Base-by-base conservation (phyloP, 2,888 invertebrate species). In the Lymantria dispar region DNA sequence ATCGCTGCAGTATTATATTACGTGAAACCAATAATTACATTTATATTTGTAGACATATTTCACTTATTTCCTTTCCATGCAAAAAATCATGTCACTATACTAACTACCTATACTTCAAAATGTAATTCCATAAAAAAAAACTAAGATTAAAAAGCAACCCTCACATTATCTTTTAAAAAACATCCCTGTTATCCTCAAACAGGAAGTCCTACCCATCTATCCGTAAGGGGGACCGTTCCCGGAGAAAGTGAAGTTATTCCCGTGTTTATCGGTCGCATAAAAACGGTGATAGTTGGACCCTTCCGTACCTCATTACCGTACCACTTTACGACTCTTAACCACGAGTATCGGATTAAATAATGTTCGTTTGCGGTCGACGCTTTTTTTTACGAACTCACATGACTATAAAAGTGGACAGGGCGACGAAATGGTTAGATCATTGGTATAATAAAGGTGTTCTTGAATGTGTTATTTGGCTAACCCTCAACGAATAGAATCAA, bases 191-290 rank as follows among this genome's bases (percentile, higher is more conserved):
- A 44, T 49, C 44, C 48, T 10, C 40, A 31, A 11, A 1, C 45
- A 48, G 48, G 48, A 52, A 52, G 12, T 37, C 39, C 3, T 31
- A 15, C 42, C 37, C 14, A 31, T 48, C 52, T 60, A 57, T 55
- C 55, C 60, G 60, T 39, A 47, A 52, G 51, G 48, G 45, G 8
- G 33, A 22, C 2, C 22, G 22, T 22, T 22, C 38, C 9, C 39
- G 12, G 36, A 36, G 45, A 45, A 46, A 51, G 60, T 67, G 62
- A 59, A 54, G 52, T 61, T 59, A 56, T 50, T 58, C 67, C 58
- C 64, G 40, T 61, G 52, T 62, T 76, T 78, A 76, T 76, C 68
- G 72, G 58, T 56, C 60, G 56, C 74, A 68, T 78, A 77, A 78
- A 76, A 74, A 66, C 66, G 64, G 53, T 65, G 64, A 72, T 72